phyloP scores from a whole-genome alignment of 2,888 invertebrate species.

The Tipula unca region DNA sequence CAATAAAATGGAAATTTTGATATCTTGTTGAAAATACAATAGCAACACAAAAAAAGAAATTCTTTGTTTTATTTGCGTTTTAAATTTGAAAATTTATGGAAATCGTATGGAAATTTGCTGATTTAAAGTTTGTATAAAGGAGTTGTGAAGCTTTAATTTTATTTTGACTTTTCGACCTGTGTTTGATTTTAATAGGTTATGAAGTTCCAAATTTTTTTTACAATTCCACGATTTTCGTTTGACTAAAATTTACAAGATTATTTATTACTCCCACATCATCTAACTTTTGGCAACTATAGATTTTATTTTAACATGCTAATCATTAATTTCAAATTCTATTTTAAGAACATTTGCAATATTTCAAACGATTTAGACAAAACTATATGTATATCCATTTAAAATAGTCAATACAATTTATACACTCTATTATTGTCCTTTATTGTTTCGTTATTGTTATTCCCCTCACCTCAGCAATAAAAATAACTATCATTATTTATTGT shows the following conservation, averaged over 20 bases:
- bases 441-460: background rate
- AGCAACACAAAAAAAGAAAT: background rate
- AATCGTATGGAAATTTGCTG: background rate
- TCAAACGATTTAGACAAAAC: background rate
- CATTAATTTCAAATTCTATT: background rate
- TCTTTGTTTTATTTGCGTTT: background rate
- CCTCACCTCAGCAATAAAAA: background rate
- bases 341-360: background rate
- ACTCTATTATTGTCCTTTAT: background rate
- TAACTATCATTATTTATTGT: background rate
- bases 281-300: too few relatives aligned
- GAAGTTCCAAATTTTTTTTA: too few relatives aligned
- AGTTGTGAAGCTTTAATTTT: background rate
- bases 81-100: background rate
- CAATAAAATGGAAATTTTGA: background rate
- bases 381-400: background rate
- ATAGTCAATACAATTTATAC: background rate
- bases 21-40: background rate
- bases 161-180: too few relatives aligned
- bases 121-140: background rate
- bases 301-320: background rate
- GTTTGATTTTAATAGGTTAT: too few relatives aligned
- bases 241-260: too few relatives aligned
- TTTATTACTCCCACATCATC: too few relatives aligned
- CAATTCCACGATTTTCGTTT: too few relatives aligned